Percentiles rank a stretch among this genome's conserved stretches.
These are phyloP conservation scores for Drosophila longiperda DNA, from an alignment of 2,888 invertebrate genomes.

Conservation along the genomic window DNA sequence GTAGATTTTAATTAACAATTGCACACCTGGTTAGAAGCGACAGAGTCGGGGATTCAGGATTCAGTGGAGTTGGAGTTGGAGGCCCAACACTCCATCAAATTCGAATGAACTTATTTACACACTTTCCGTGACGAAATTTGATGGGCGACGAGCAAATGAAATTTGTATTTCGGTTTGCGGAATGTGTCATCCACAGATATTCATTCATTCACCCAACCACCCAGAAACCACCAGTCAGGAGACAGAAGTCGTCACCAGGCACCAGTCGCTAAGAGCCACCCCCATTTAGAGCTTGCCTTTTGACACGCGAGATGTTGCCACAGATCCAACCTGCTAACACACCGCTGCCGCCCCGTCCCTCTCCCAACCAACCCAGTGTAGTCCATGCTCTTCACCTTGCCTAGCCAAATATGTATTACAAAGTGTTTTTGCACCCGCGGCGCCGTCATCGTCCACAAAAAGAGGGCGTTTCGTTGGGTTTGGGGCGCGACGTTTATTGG, in stretches of 20 bases:
- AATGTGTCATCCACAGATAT: slow-evolving; percentile 85
- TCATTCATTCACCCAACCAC: slow-evolving; percentile 55
- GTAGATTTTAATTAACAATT: slow-evolving; percentile 68
- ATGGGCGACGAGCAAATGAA: slow-evolving; percentile 80
- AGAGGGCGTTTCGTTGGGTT: slow-evolving; percentile 70
- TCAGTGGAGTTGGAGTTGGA: not conserved
- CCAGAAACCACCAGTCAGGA: slow-evolving; percentile 27
- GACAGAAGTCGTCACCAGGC: slow-evolving; percentile 25
- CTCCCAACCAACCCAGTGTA: not conserved
- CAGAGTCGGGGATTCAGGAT: not conserved
- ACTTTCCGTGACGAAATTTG: slow-evolving; percentile 73
- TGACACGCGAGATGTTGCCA: slow-evolving; percentile 56
- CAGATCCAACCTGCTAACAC: slow-evolving; percentile 27
- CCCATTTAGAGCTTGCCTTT: slow-evolving; percentile 59
- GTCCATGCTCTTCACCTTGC: slow-evolving; percentile 44
- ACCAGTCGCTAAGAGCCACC: slow-evolving; percentile 25
- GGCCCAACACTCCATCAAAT: slow-evolving; percentile 64
- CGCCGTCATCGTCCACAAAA: slow-evolving; percentile 30
- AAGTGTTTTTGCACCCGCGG: slow-evolving; percentile 77
- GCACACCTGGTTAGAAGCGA: slow-evolving; percentile 50
- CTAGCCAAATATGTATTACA: slow-evolving; percentile 70
- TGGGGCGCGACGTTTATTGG: slow-evolving; percentile 75
- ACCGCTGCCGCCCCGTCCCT: not conserved
- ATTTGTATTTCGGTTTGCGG: slow-evolving; percentile 83
- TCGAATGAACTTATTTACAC: slow-evolving; percentile 75